These are phyloP conservation scores for Hexactinellida sp. DNA, from an alignment of 37 sponge, comb jelly and placozoan genomes.

Conservation along the genomic window DNA sequence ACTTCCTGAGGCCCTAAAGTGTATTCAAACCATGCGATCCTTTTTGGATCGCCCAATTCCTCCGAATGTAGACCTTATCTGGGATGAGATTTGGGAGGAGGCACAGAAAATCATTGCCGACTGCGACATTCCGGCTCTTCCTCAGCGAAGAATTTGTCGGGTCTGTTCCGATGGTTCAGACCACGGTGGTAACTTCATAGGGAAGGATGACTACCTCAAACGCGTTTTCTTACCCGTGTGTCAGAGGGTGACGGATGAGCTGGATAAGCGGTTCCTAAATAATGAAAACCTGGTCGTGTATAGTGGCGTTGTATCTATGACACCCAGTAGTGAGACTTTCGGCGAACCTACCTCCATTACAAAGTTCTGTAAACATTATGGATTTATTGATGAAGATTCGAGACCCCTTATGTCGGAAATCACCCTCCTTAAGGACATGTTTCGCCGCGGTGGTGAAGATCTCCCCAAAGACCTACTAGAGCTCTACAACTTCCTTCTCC, in stretches of 20 bases:
- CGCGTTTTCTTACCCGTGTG: neutral
- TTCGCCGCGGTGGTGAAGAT: neutral
- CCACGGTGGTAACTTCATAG: neutral
- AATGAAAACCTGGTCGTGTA: neutral
- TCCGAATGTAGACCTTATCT: neutral
- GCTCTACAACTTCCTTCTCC: slow-evolving; percentile 6
- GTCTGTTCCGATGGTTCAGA: neutral
- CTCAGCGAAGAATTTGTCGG: too few relatives aligned
- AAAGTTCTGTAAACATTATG: neutral
- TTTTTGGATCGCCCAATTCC: neutral
- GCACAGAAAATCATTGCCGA: neutral
- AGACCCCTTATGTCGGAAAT: neutral
- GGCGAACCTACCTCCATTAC: neutral
- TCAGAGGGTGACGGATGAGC: neutral
- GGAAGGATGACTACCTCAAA: slow-evolving; percentile 8
- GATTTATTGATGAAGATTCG: neutral
- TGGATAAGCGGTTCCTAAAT: neutral
- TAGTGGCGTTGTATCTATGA: neutral
- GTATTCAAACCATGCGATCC: neutral
- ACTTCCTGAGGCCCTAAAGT: neutral
- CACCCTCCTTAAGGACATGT: neutral
- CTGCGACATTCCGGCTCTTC: neutral
- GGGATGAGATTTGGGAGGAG: neutral
- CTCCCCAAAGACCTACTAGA: neutral
- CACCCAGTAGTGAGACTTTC: neutral